Percentiles rank a stretch among this genome's conserved stretches.
These are phyloP conservation scores for Drosophila putrida DNA, from an alignment of 2,888 invertebrate genomes.

Conservation along the genomic window DNA sequence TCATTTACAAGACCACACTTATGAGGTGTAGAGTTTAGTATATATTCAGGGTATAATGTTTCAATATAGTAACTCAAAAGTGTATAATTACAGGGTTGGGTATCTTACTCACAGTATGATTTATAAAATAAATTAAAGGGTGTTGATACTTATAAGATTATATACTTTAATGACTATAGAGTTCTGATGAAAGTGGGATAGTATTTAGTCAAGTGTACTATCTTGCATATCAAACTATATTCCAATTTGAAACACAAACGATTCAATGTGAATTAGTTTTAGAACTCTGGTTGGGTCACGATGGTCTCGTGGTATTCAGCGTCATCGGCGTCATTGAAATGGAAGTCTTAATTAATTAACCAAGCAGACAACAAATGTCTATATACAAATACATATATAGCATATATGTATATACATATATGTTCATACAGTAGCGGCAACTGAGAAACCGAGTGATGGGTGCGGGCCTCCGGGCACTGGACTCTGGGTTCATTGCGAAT, in stretches of 20 bases:
- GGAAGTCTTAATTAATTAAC: conserved; percentile 67
- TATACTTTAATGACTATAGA: too few species aligned
- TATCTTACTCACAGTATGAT: too few species aligned
- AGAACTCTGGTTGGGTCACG: conserved; percentile 26
- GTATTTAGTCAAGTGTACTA: not conserved
- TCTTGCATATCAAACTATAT: not conserved
- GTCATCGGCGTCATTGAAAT: conserved; percentile 51
- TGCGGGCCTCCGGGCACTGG: conserved; percentile 27
- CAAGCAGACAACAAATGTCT: conserved; percentile 25
- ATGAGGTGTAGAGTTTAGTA: too few species aligned
- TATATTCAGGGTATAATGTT: too few species aligned
- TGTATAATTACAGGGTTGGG: too few species aligned
- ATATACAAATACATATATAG: not conserved
- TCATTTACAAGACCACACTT: too few species aligned
- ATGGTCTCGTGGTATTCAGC: conserved; percentile 29
- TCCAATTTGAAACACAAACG: not conserved
- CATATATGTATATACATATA: not conserved
- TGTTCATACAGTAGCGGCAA: conserved; percentile 1
- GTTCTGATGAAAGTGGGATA: too few species aligned
- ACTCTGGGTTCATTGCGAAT: conserved; percentile 43
- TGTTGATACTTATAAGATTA: too few species aligned
- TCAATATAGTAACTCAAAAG: too few species aligned
- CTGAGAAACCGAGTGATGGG: conserved; percentile 23
- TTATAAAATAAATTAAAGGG: too few species aligned
- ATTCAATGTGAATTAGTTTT: not conserved